Percentiles rank a stretch among this genome's conserved stretches.
Conservation (phyloP, 2,888 invertebrate species). For the Conomelus anceps region DNA sequence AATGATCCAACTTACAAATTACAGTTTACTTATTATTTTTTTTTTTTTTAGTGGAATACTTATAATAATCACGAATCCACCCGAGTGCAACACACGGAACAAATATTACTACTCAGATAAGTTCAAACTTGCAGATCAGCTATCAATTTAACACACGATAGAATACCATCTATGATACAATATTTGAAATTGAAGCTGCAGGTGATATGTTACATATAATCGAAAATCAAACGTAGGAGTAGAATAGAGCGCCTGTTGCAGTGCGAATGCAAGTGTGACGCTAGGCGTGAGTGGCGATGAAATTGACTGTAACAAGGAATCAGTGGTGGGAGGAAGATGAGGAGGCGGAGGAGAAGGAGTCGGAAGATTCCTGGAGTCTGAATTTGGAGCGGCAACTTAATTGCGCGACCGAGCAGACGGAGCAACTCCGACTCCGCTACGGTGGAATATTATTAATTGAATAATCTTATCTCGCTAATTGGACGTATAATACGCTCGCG, state of each 20-base stretch:
- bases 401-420: background rate
- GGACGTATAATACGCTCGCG: background rate
- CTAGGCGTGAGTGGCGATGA: background rate
- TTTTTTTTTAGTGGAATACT: no score
- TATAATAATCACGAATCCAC: no score
- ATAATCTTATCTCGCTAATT: background rate
- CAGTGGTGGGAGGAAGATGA: background rate
- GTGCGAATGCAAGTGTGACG: background rate
- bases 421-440: background rate
- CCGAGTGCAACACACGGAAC: background rate
- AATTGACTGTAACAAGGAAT: background rate
- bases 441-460: background rate
- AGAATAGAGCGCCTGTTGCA: background rate
- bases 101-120: background rate
- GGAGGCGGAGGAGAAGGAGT: background rate
- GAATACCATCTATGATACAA: background rate
- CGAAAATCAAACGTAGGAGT: background rate
- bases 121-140: background rate
- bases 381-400: background rate
- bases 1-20: no score
- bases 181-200: background rate
- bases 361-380: background rate
- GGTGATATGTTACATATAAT: background rate
- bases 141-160: background rate
- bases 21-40: no score